phyloP scores from a whole-genome alignment of 2,888 invertebrate genomes.

The Epinotia nisella region DNA sequence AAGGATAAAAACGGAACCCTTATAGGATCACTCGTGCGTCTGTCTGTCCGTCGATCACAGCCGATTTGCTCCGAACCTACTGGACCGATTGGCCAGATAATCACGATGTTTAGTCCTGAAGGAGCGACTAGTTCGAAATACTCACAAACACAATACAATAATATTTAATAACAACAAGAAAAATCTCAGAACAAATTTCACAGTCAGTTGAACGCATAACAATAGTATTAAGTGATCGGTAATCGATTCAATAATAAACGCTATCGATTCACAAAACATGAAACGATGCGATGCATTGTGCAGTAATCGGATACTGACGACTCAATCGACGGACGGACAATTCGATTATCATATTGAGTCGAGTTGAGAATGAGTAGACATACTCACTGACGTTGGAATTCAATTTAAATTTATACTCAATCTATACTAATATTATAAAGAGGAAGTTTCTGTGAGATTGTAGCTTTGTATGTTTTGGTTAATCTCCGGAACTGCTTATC shows the following conservation, averaged over 20 bases:
- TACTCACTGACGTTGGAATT: background rate
- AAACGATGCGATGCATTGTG: slow-evolving; percentile 37
- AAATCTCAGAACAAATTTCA: slow-evolving; percentile 26
- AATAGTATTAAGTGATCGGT: slow-evolving; percentile 22
- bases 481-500: no score
- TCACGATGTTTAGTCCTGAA: no score
- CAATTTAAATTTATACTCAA: no score
- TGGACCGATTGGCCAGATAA: no score
- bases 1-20: no score
- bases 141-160: slow-evolving; percentile 1
- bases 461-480: no score
- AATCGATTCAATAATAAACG: slow-evolving; percentile 31
- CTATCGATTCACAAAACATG: slow-evolving; percentile 38
- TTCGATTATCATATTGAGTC: slow-evolving; percentile 40
- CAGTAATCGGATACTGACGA: slow-evolving; percentile 48
- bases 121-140: background rate
- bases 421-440: no score
- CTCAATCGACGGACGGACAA: slow-evolving; percentile 46
- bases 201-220: slow-evolving; percentile 21
- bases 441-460: no score
- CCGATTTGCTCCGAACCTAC: no score
- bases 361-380: slow-evolving; percentile 5
- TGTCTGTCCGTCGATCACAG: no score
- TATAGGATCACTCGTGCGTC: no score
- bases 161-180: slow-evolving; percentile 4